Base-by-base conservation (phyloP, 2,113 vertebrate genomes). In the Pterocles gutturalis region DNA sequence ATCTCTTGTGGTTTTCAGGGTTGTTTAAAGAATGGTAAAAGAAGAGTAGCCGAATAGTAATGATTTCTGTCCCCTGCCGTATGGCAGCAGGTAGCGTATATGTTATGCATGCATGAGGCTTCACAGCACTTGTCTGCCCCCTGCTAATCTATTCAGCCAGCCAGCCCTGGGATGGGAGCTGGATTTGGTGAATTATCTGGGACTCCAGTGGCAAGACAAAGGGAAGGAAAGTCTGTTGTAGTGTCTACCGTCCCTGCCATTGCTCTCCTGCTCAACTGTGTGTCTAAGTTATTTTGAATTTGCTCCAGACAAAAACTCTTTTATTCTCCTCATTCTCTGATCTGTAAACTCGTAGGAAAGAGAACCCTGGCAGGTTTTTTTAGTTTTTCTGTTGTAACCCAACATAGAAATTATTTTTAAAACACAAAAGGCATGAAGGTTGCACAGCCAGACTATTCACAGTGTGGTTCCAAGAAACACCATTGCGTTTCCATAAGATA, bases 61-160 rank as follows among this genome's bases (percentile, higher is more conserved):
- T 85, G 45, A 10, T 70, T 69, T 87, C 77, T 90, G 72, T 81
- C 65, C 93, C 89, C 88, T 91, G 90, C 88, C 8, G 17, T 80
- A 80, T 65, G 93, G 94, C 93, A 96, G 90, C 87, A 94, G 94
- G 97, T 92, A 94, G 73, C 41, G 2, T 91, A 31, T 94, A 69
- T 64, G 83, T 95, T 92, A 84, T 69, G 83, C 88, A 93, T 87
- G 92, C 89, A 41, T 82, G 83, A 69, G 92, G 81, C 92, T 91
- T 77, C 93, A 53, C 89, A 83, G 66, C 93, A 61, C 81, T 88
- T 94, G 73, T 92, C 91, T 97, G 77, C 94, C 90, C 94, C 76
- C 92, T 93, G 96, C 95, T 87, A 89, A 76, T 95, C 90, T 80
- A 93, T 95, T 95, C 92, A 96, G 73, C 60, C 54, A 86, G 89